Evolutionary conservation across 2,888 invertebrate genomes (phyloP).

Genomic region (Hirtodrosophila cameraria): DNA sequence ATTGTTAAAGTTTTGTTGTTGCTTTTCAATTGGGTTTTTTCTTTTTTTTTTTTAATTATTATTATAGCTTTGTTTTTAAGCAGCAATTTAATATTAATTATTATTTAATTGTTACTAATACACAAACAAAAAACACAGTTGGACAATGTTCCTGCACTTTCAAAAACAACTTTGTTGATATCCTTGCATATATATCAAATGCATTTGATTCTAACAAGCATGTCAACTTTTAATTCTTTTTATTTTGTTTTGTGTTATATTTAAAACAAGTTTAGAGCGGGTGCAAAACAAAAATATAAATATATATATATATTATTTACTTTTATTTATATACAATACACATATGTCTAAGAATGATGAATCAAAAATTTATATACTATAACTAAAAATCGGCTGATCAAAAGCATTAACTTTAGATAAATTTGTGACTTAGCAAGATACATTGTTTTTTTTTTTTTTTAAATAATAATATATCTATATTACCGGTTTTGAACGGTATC

Average conservation of each 20-base stretch:
- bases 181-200: constrained; percentile 1
- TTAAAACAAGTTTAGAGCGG: constrained; percentile 13
- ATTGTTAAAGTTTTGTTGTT: constrained; percentile 57
- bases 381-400: constrained; percentile 26
- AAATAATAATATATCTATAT: too few species aligned
- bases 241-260: too few species aligned
- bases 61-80: constrained; percentile 27
- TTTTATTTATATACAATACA: constrained; percentile 28
- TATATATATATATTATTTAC: constrained; percentile 22
- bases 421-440: constrained; percentile 50
- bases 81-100: constrained; percentile 24
- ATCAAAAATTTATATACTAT: constrained; percentile 32
- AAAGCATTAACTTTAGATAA: constrained; percentile 16
- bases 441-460: too few species aligned
- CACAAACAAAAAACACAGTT: constrained; percentile 44
- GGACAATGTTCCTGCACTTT: constrained; percentile 75
- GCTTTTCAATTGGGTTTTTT: constrained; percentile 33
- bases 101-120: constrained; percentile 68
- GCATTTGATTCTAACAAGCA: too few species aligned
- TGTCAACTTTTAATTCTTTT: constrained; percentile 24
- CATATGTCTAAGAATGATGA: not conserved
- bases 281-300: too few species aligned
- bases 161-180: constrained; percentile 11
- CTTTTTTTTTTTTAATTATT: constrained; percentile 20
- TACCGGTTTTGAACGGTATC: too few species aligned